Percentiles rank a stretch among this genome's conserved stretches.
These are phyloP conservation scores for Sebastes dallii DNA, from an alignment of 2,797 vertebrate genomes.

Conservation along the genomic window DNA sequence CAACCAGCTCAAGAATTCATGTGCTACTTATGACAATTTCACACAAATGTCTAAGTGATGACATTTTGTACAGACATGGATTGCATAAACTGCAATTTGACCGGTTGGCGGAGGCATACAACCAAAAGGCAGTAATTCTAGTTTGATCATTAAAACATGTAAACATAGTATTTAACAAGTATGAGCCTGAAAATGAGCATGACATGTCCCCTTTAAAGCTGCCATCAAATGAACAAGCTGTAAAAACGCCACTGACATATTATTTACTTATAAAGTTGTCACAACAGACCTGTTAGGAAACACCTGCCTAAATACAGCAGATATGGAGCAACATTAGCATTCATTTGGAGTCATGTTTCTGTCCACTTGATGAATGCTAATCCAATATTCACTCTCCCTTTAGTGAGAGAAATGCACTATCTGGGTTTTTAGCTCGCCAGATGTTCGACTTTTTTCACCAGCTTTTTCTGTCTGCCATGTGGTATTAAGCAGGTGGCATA, in stretches of 20 bases:
- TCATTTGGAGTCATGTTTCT: background rate
- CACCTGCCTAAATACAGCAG: background rate
- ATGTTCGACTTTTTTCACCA: background rate
- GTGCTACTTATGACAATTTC: background rate
- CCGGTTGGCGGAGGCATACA: background rate
- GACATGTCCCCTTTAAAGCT: background rate
- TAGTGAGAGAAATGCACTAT: background rate
- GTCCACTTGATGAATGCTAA: background rate
- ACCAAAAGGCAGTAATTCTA: background rate
- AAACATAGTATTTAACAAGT: background rate
- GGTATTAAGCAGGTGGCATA: background rate
- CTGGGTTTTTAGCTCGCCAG: background rate
- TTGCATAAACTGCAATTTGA: too few relatives aligned
- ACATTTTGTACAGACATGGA: background rate
- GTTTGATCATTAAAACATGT: background rate
- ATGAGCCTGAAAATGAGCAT: fast-evolving
- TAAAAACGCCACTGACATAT: background rate
- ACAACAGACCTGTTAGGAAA: background rate
- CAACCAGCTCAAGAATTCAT: background rate
- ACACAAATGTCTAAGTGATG: background rate
- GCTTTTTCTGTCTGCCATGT: background rate
- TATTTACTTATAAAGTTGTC: background rate
- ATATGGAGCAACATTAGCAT: background rate
- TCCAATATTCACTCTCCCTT: background rate
- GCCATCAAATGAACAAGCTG: background rate